Evolutionary conservation across 2,797 vertebrate genomes (phyloP), one percentile per base, ranked within the genome.

Genomic region (Ambastaia sidthimunki): DNA sequence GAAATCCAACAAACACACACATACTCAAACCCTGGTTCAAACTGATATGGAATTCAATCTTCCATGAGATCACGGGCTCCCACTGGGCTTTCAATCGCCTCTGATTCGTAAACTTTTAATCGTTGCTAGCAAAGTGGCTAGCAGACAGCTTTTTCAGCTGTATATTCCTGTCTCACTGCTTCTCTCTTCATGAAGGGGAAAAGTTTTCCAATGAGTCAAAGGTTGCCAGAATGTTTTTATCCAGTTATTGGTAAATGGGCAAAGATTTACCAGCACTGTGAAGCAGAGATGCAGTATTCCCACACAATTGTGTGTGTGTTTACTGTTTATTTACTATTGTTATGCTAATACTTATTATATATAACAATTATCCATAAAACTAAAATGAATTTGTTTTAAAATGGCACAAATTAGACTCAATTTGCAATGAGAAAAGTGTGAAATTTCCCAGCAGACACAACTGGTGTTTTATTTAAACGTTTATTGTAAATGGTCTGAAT

Each of bases 101-200:
- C 63, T 68, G 48, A 44, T 68, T 68, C 16, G 1, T 76, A 57
- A 47, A 76, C 63, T 47, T 28, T 55, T 76, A 57, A 68, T 68
- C 34, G 59, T 67, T 68, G 31, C 57, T 63, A 57, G 48, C 41
- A 44, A n/a, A 21, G 19, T 41, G 10, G 10, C 15, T 6, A 65
- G 62, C 3, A 0, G 19, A 25, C 66, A 1, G 34, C 19, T 21
- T 76, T 41, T 2, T 25, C 23, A 25, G 34, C n/a, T 54, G 19
- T 4, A n/a, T 37, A 37, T 37, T 41, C 5, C n/a, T n/a, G n/a
- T n/a, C n/a, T 1, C 31, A 67, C 19, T 55, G n/a, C 11, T n/a
- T 1, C 11, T 50, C 16, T 63, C 18, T 48, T 31, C n/a, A 65
- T 16, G 25, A 52, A 41, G 31, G 34, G 31, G 34, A 54, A 71